Percentiles rank a stretch among this genome's conserved stretches.
phyloP scores from a whole-genome alignment of 2,888 invertebrate genomes.

The Drymonia ruficornis region DNA sequence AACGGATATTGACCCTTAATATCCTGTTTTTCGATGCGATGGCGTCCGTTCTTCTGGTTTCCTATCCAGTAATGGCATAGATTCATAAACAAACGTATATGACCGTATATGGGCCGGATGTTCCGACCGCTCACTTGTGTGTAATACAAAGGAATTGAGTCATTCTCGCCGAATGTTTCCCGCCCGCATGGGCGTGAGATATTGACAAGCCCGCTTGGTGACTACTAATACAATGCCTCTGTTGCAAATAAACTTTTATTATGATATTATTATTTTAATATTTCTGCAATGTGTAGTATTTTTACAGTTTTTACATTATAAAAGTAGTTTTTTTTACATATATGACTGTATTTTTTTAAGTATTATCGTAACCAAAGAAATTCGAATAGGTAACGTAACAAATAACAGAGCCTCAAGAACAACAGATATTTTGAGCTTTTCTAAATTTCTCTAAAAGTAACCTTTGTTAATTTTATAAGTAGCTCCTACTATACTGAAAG shows the following conservation, averaged over 20 bases:
- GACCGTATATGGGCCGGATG: slow-evolving; percentile 13
- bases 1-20: slow-evolving; percentile 30
- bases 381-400: no score
- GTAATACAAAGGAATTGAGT: slow-evolving; percentile 34
- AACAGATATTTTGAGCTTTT: not conserved
- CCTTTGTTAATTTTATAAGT: not conserved
- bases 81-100: slow-evolving; percentile 17
- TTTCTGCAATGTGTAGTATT: not conserved
- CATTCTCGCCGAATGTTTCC: slow-evolving; percentile 20
- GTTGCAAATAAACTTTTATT: slow-evolving; percentile 11
- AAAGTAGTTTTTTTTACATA: no score
- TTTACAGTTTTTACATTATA: no score
- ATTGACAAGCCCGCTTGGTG: slow-evolving; percentile 24
- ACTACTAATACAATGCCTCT: slow-evolving; percentile 8
- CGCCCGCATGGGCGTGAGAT: slow-evolving; percentile 19
- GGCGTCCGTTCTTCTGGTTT: slow-evolving; percentile 17
- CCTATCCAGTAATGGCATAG: slow-evolving; percentile 15
- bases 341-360: no score
- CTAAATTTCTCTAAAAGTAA: not conserved
- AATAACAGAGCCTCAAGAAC: not conserved
- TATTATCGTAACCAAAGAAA: no score
- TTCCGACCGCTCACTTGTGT: slow-evolving; percentile 22
- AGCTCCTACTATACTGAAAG: not conserved
- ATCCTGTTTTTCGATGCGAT: slow-evolving; percentile 34
- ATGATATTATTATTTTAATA: slow-evolving; percentile 2